phyloP scores from a whole-genome alignment of 2,797 vertebrate genomes.

The Silurus aristotelis region DNA sequence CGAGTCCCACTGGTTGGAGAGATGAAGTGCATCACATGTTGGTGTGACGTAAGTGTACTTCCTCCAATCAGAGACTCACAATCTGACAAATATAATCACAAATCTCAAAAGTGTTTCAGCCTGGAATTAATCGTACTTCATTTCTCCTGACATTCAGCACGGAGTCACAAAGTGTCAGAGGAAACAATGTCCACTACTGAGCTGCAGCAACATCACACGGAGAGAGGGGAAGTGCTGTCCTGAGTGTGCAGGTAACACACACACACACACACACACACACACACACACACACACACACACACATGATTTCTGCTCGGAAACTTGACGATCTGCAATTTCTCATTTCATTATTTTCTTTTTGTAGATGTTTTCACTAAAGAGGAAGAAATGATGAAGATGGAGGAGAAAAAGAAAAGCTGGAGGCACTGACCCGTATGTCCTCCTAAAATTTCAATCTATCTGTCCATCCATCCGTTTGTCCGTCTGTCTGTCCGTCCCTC shows the following conservation, averaged over 20 bases:
- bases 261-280: slow-evolving; percentile 42
- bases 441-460: neutral
- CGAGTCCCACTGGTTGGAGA: slow-evolving; percentile 88
- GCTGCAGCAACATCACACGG: slow-evolving; percentile 74
- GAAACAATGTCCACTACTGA: slow-evolving; percentile 81
- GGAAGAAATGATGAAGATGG: slow-evolving; percentile 60
- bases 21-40: slow-evolving; percentile 98
- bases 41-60: slow-evolving; percentile 86
- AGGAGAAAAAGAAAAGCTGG: slow-evolving; percentile 64
- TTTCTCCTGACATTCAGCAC: slow-evolving; percentile 70
- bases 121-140: neutral
- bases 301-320: neutral
- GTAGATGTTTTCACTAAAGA: slow-evolving; percentile 59
- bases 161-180: slow-evolving; percentile 92
- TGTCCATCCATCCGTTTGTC: neutral
- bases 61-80: neutral
- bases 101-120: neutral
- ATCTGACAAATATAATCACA: neutral
- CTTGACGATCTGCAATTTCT: neutral
- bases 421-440: slow-evolving; percentile 58
- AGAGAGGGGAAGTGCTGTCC: slow-evolving; percentile 84
- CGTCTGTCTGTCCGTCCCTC: slow-evolving; percentile 52
- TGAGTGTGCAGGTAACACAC: slow-evolving; percentile 77
- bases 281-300: slow-evolving; percentile 19
- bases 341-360: slow-evolving; percentile 15